Evolutionary conservation across 2,797 vertebrate genomes (phyloP).

Genomic region (Phoxinus dragarum): DNA sequence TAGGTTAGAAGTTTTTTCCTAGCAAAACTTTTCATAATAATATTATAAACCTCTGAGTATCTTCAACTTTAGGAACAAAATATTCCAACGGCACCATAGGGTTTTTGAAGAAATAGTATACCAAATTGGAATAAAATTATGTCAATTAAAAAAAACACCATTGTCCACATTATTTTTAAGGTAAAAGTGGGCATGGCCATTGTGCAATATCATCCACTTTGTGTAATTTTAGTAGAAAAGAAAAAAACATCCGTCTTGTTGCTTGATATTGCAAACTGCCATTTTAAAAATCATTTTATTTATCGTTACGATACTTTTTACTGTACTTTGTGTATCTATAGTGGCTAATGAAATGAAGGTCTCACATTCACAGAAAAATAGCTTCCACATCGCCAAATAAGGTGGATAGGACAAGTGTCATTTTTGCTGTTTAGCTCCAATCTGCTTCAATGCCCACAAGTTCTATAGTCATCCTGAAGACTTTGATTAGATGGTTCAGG

Average conservation of each 20-base stretch:
- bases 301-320: not conserved
- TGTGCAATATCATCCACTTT: not conserved
- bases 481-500: not conserved
- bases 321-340: too few relatives aligned
- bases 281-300: too few relatives aligned
- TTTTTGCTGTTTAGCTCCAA: not conserved
- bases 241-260: too few relatives aligned
- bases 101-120: not conserved
- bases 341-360: not conserved
- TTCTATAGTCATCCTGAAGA: not conserved
- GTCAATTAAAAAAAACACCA: not conserved
- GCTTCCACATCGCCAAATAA: not conserved
- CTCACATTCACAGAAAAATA: not conserved
- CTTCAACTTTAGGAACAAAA: not conserved
- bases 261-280: too few relatives aligned
- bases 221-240: too few relatives aligned
- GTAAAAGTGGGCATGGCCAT: not conserved
- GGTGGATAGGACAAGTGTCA: not conserved
- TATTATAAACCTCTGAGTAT: not conserved
- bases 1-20: not conserved
- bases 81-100: not conserved
- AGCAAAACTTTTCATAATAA: not conserved
- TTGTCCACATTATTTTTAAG: not conserved
- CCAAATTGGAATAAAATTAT: not conserved
- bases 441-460: not conserved